Evolutionary conservation across 2,113 vertebrate species (phyloP).

Genomic region (Pterocles burchelli): DNA sequence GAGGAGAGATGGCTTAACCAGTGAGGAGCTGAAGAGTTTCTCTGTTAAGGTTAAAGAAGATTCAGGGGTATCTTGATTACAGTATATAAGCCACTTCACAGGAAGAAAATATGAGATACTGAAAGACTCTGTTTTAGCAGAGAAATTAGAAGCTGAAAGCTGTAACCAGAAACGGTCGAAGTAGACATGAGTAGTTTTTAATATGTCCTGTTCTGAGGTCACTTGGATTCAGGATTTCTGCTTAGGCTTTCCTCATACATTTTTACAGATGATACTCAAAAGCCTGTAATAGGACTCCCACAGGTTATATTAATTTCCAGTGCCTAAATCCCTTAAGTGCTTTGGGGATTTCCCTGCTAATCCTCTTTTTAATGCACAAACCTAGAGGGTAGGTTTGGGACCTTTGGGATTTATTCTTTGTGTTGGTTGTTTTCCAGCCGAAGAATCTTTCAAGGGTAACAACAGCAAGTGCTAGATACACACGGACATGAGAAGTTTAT

Average conservation of each 20-base stretch:
- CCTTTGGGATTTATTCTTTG: slow-evolving; percentile 34
- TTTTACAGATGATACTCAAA: slow-evolving; percentile 25
- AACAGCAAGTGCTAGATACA: background rate
- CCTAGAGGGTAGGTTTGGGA: slow-evolving; percentile 6
- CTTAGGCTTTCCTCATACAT: background rate
- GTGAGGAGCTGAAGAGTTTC: background rate
- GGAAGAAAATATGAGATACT: background rate
- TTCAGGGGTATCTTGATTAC: background rate
- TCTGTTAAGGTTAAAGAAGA: background rate
- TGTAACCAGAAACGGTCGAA: background rate
- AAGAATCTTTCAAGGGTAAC: slow-evolving; percentile 38
- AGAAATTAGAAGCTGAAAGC: background rate
- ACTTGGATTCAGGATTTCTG: slow-evolving; percentile 27
- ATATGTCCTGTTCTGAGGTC: background rate
- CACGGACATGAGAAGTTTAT: background rate
- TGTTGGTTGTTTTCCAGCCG: slow-evolving; percentile 1
- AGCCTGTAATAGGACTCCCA: slow-evolving; percentile 1
- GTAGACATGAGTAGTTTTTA: background rate
- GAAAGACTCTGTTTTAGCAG: background rate
- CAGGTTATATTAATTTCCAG: slow-evolving; percentile 43
- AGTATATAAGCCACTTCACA: background rate
- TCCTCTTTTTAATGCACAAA: slow-evolving; percentile 32
- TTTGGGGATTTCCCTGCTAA: slow-evolving; percentile 37
- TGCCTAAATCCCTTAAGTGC: slow-evolving; percentile 38
- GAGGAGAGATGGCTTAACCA: background rate